Percentiles rank a stretch among this genome's conserved stretches.
Evolutionary conservation across 2,113 vertebrate species (phyloP).

Genomic region (Theristicus caerulescens): DNA sequence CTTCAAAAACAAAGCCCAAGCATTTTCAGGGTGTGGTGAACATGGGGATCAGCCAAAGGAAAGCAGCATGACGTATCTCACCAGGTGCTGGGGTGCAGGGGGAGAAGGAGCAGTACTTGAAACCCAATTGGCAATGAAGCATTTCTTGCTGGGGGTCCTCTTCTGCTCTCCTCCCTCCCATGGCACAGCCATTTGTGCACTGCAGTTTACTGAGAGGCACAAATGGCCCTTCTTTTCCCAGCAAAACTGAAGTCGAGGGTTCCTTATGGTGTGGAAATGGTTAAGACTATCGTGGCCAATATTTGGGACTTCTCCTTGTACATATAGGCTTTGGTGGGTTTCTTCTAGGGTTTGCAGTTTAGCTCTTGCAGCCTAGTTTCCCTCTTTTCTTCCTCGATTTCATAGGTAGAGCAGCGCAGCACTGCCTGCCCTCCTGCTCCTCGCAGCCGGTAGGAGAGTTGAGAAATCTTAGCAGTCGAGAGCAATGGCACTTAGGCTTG

Average conservation of each 20-base stretch:
- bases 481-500: neutral
- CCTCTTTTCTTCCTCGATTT: neutral
- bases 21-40: neutral
- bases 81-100: neutral
- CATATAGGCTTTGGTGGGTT: neutral
- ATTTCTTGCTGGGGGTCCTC: neutral
- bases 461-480: neutral
- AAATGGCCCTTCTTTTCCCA: neutral
- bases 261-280: neutral
- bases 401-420: neutral
- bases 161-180: neutral
- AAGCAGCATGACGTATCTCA: neutral
- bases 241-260: neutral
- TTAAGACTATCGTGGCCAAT: neutral
- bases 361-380: neutral
- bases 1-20: neutral
- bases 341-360: neutral
- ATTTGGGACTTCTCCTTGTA: neutral
- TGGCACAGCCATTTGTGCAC: neutral
- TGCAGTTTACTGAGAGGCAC: neutral
- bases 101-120: neutral
- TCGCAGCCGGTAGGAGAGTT: neutral
- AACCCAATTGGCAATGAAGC: neutral
- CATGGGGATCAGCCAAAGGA: neutral
- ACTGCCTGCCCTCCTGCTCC: neutral